Conservation (phyloP, 2,888 invertebrate genomes). For the Platycnemis pennipes region DNA sequence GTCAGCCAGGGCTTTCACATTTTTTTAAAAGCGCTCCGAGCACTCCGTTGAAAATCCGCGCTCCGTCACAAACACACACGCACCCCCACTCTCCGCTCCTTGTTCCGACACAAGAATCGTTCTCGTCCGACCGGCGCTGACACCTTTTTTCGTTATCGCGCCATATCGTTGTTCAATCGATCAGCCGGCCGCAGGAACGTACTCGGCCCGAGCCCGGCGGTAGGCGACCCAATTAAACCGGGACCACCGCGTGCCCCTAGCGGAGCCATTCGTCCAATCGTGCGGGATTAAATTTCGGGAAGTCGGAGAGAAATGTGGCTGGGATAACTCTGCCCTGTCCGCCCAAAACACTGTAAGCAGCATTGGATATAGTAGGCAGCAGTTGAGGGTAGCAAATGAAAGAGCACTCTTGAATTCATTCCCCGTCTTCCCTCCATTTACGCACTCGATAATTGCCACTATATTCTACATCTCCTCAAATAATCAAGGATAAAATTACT, state of each 20-base stretch:
- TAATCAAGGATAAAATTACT: too few species aligned
- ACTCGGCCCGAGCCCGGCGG: not conserved
- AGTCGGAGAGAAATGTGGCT: too few species aligned
- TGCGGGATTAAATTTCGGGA: too few species aligned
- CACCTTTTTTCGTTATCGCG: not conserved
- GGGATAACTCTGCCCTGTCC: too few species aligned
- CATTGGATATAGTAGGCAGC: too few species aligned
- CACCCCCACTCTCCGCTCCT: not conserved
- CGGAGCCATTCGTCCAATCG: too few species aligned
- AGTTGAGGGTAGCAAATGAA: too few species aligned
- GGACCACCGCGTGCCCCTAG: not conserved
- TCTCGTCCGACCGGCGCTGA: not conserved
- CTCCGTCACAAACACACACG: not conserved
- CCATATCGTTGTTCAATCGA: not conserved
- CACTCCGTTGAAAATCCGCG: not conserved
- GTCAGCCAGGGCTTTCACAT: not conserved
- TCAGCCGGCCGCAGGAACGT: not conserved
- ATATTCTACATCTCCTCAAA: too few species aligned
- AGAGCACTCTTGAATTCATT: too few species aligned
- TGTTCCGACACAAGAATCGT: not conserved
- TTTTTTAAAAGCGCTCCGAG: not conserved
- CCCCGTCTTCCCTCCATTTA: too few species aligned
- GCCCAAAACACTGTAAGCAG: too few species aligned
- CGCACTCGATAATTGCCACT: too few species aligned
- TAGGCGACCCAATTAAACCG: slow-evolving; percentile 54